These are phyloP conservation scores for Medauroidea extradentata DNA, from an alignment of 1,140 invertebrate genomes.

Conservation along the genomic window DNA sequence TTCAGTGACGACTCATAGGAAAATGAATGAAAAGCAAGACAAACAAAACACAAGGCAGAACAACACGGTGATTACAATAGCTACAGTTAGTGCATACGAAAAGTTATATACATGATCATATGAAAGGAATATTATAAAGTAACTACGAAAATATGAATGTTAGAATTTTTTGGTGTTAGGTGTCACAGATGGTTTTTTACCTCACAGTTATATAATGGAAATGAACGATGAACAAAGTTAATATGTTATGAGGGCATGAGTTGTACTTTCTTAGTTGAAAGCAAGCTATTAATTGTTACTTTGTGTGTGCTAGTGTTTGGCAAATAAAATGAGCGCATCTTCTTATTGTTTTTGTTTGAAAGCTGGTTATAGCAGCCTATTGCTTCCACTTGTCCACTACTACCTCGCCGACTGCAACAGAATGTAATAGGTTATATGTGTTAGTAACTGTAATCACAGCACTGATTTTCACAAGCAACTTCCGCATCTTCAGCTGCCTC, in stretches of 20 bases:
- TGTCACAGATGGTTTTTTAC: too few species aligned
- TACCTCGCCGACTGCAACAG: conserved; percentile 55
- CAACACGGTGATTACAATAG: not conserved
- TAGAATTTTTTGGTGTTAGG: too few species aligned
- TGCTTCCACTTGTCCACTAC: conserved; percentile 55
- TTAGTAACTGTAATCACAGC: conserved; percentile 22
- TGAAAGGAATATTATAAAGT: not conserved
- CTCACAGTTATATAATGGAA: too few species aligned
- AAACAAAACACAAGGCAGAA: not conserved
- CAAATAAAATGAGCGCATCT: too few species aligned
- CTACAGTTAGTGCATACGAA: not conserved
- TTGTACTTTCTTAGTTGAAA: too few species aligned
- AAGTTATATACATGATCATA: not conserved
- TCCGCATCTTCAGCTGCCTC: conserved; percentile 5
- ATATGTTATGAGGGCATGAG: too few species aligned
- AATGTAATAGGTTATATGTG: conserved; percentile 36
- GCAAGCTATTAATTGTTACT: too few species aligned
- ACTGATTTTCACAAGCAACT: conserved; percentile 23
- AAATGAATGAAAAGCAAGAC: not conserved
- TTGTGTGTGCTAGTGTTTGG: too few species aligned
- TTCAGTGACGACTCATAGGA: not conserved
- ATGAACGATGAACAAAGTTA: too few species aligned
- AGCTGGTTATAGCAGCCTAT: too few species aligned
- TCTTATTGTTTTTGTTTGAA: too few species aligned
- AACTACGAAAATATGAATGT: too few species aligned